Evolutionary conservation across 1,140 invertebrate species (phyloP).

Genomic region (Euwallacea fornicatus): DNA sequence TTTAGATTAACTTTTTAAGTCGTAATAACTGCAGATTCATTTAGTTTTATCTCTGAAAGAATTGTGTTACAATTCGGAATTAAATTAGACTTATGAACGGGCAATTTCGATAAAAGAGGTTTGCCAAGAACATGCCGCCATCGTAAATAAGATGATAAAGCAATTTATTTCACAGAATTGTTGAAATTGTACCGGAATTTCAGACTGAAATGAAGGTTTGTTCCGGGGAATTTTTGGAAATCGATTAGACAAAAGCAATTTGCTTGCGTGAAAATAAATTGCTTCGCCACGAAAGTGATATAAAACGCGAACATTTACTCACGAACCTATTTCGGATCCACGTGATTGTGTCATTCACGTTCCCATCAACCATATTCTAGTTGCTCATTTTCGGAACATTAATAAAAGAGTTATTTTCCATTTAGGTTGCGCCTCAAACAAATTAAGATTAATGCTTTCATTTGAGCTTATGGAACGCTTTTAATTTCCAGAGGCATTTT

Average conservation of each 20-base stretch:
- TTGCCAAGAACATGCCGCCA: constrained; percentile 15
- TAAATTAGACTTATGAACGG: constrained; percentile 24
- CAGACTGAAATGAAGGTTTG: constrained; percentile 6
- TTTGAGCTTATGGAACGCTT: constrained; percentile 2
- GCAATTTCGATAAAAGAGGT: constrained; percentile 13
- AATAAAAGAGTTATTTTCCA: constrained; percentile 8
- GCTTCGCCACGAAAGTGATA: constrained; percentile 2
- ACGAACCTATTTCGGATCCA: background rate
- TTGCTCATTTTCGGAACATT: background rate
- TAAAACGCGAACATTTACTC: constrained; percentile 4
- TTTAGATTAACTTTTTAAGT: no score
- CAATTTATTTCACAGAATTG: constrained; percentile 22
- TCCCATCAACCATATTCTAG: no score
- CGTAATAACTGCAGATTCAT: no score
- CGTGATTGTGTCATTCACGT: background rate
- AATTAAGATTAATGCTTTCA: constrained; percentile 7
- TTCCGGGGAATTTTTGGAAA: constrained; percentile 6
- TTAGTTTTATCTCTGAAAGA: no score
- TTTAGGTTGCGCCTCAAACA: constrained; percentile 2
- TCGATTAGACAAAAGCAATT: constrained; percentile 14
- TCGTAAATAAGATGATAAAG: constrained; percentile 25
- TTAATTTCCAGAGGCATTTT: constrained; percentile 5
- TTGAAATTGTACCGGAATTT: constrained; percentile 15
- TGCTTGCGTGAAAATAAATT: constrained; percentile 9
- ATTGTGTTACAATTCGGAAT: background rate